phyloP scores from a whole-genome alignment of 2,797 vertebrate species.

The Microctenopoma steveboyesi region DNA sequence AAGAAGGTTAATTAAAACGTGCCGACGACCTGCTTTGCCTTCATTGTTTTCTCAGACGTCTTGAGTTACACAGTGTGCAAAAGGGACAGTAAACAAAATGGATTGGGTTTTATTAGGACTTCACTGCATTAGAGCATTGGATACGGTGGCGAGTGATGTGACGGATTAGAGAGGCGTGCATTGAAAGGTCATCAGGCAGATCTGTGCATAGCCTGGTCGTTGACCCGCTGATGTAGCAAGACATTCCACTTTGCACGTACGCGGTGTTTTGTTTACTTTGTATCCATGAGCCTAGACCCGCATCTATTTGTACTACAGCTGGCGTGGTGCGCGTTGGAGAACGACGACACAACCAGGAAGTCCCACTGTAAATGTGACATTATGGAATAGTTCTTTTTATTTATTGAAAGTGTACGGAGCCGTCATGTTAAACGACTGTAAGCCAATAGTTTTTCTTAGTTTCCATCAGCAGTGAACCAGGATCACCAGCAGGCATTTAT shows the following conservation, averaged over 20 bases:
- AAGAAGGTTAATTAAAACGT: conserved; percentile 5
- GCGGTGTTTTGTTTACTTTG: conserved; percentile 75
- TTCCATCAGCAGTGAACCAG: conserved; percentile 65
- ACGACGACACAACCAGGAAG: conserved; percentile 21
- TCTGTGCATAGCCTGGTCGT: conserved; percentile 23
- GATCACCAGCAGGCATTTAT: conserved; percentile 73
- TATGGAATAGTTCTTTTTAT: no score
- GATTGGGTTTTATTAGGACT: conserved; percentile 42
- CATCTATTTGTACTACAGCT: conserved; percentile 69
- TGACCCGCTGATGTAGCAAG: conserved; percentile 51
- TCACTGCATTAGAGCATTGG: conserved; percentile 32
- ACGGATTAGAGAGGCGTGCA: conserved; percentile 7
- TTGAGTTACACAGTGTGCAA: conserved; percentile 30
- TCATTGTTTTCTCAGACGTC: conserved; percentile 12
- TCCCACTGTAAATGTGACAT: conserved; percentile 25
- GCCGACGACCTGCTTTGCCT: background rate
- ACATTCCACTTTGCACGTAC: conserved; percentile 46
- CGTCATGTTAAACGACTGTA: conserved; percentile 36
- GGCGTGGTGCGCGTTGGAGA: conserved; percentile 14
- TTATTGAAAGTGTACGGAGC: conserved; percentile 32
- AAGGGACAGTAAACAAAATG: conserved; percentile 33
- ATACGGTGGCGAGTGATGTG: conserved; percentile 27
- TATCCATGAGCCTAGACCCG: conserved; percentile 62
- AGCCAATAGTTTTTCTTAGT: conserved; percentile 71
- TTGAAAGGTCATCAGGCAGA: conserved; percentile 64